phyloP scores from a whole-genome alignment of 2,888 invertebrate genomes.

The Scrobipalpa costella region DNA sequence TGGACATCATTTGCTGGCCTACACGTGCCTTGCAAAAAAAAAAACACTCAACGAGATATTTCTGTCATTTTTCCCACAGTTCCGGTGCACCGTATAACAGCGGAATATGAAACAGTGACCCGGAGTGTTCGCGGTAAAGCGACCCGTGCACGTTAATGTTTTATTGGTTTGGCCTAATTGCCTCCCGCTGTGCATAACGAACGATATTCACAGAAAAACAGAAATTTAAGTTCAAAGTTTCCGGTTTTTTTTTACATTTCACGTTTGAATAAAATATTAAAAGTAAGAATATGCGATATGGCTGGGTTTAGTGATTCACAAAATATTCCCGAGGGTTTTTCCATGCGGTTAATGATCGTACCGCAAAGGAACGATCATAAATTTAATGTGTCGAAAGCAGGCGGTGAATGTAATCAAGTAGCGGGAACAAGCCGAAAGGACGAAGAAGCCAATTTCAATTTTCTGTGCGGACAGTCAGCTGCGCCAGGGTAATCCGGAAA shows the following conservation, averaged over 20 bases:
- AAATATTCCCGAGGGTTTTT: conserved; percentile 30
- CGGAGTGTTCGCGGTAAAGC: conserved; percentile 47
- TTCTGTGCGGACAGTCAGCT: conserved; percentile 63
- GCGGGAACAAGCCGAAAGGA: conserved; percentile 41
- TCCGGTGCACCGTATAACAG: background rate
- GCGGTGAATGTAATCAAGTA: conserved; percentile 46
- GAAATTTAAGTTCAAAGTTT: conserved; percentile 19
- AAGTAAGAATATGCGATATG: conserved; percentile 13
- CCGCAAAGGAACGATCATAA: conserved; percentile 35
- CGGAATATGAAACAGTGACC: conserved; percentile 18
- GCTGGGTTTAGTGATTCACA: conserved; percentile 29
- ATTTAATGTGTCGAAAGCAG: conserved; percentile 39
- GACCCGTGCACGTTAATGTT: conserved; percentile 60
- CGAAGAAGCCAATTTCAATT: conserved; percentile 60
- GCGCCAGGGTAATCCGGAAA: conserved; percentile 58
- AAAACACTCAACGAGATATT: background rate
- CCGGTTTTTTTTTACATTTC: background rate
- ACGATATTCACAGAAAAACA: conserved; percentile 38
- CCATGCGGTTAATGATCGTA: conserved; percentile 30
- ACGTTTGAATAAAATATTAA: conserved; percentile 13
- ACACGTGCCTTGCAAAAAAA: background rate
- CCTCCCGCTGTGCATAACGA: conserved; percentile 56
- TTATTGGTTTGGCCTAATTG: conserved; percentile 74
- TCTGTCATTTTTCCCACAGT: conserved; percentile 1
- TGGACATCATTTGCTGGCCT: conserved; percentile 37